Percentiles rank a stretch among this genome's conserved stretches.
Evolutionary conservation across 2,113 vertebrate species (phyloP).

Genomic region (Redunca redunca): DNA sequence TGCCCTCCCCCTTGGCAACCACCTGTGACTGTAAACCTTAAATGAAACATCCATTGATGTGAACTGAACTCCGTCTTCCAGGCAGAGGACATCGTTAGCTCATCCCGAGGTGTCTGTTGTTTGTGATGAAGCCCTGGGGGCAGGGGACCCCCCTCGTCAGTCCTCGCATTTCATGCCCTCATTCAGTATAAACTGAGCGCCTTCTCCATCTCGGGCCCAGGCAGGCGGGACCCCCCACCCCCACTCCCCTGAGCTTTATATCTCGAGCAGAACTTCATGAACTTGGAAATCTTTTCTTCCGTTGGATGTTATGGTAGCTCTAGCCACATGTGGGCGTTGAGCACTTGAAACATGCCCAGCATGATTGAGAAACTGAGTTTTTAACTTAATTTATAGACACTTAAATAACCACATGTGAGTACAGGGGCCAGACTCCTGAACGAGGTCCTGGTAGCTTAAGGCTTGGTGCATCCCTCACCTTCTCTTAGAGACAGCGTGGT

Average conservation of each 20-base stretch:
- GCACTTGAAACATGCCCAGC: not conserved
- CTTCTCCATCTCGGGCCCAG: not conserved
- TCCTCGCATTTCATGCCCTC: not conserved
- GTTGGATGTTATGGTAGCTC: not conserved
- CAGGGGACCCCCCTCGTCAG: not conserved
- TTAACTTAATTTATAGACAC: not conserved
- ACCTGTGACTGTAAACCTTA: not conserved
- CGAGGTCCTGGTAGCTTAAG: not conserved
- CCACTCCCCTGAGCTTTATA: not conserved
- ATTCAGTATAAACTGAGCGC: not conserved
- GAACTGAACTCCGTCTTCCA: not conserved
- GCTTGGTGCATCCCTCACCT: not conserved
- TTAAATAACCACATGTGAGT: not conserved
- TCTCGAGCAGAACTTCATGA: fast-evolving
- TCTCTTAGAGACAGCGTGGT: not conserved
- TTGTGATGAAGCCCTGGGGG: not conserved
- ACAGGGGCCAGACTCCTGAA: not conserved
- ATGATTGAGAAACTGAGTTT: not conserved
- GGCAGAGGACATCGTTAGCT: not conserved
- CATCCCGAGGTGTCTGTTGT: not conserved
- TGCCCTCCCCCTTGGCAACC: not conserved
- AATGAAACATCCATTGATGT: not conserved
- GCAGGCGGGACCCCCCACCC: not conserved
- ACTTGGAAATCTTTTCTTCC: not conserved
- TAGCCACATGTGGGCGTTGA: not conserved